Base-by-base conservation (phyloP, 2,888 invertebrate genomes). In the Lamproptera curius region DNA sequence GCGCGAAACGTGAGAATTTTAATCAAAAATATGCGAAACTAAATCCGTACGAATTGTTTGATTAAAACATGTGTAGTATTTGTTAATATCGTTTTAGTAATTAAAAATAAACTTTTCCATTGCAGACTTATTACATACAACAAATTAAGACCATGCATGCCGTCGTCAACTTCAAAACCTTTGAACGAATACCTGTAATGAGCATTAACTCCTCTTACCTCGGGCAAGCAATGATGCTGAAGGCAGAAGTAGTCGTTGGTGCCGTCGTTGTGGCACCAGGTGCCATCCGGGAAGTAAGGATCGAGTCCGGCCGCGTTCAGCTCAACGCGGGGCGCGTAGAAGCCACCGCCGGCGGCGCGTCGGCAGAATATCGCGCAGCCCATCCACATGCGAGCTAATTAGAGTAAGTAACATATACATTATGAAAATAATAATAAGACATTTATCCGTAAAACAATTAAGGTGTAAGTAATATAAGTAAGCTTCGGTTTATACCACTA, bases 231-330 rank as follows among this genome's bases (percentile, higher is more conserved):
- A 61, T 93, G 93, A 70, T 94, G 93, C 58, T 93, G 92, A 44
- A 92, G 78, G 62, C 94, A 94, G 70, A 90, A 94, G 78, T 91
- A 93, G 71, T 94, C 88, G 50, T 89, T 81, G 13, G 78, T 76
- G 36, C 89, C 89, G 59, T 92, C 91, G 62, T 87, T 85, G 69
- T 94, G 93, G 67, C 94, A 95, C 93, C 93, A 93, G 2, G 94
- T 94, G 10, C 94, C 94, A 76, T 94, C 94, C 0, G 95, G 94
- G 66, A 94, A 93, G 75, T 93, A 93, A 0, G 93, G 91, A 62
- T 93, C 91, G 23, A 92, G 79, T 5, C 93, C 92, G 28, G 92
- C 87, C 70, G 93, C 93, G 67, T 94, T 93, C 42, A 94, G 86
- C 74, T 94, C 94, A 10, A 93, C 86, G 3, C 93, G 88, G 1